phyloP scores from a whole-genome alignment of 2,888 invertebrate species.

The Plusia festucae region DNA sequence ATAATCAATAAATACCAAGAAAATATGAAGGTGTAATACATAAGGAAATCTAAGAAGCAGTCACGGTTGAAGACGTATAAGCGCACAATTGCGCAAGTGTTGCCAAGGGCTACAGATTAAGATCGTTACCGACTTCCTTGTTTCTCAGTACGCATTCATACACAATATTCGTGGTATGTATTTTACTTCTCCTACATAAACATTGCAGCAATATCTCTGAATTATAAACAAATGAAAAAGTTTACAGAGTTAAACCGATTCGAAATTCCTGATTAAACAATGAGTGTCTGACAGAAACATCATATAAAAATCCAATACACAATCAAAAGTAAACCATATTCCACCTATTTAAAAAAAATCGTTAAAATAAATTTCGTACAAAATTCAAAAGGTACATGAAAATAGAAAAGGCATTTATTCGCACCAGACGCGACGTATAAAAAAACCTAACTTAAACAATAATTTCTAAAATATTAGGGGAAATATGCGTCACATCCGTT shows the following conservation, averaged over 20 bases:
- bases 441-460: no score
- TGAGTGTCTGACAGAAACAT: background rate
- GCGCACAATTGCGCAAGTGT: background rate
- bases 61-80: slow-evolving; percentile 17
- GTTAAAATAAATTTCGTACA: no score
- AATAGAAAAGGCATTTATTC: no score
- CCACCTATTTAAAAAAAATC: no score
- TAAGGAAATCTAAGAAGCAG: slow-evolving; percentile 10
- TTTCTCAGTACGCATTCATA: background rate
- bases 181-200: background rate
- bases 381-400: no score
- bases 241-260: background rate
- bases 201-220: background rate
- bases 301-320: background rate
- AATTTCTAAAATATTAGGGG: no score
- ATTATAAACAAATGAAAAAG: background rate
- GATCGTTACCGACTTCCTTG: slow-evolving; percentile 11
- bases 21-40: no score
- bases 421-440: no score
- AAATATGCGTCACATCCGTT: no score
- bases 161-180: background rate
- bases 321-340: background rate
- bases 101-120: slow-evolving; percentile 11
- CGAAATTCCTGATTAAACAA: background rate
- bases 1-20: slow-evolving; percentile 18